Percentiles rank a stretch among this genome's conserved stretches.
These are phyloP conservation scores for Crocidura indochinensis DNA, from an alignment of 2,797 vertebrate genomes.

Conservation along the genomic window DNA sequence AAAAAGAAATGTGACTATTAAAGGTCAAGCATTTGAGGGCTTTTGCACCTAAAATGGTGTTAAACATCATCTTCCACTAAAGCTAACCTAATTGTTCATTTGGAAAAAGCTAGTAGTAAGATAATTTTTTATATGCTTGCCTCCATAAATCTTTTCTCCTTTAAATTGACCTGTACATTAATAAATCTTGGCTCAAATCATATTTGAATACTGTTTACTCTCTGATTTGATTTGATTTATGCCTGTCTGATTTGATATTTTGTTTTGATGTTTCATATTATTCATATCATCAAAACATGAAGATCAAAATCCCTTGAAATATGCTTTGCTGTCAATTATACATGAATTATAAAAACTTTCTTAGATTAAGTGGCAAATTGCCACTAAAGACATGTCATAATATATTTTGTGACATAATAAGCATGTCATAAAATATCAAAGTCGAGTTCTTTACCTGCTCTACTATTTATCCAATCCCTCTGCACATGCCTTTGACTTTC, in stretches of 20 bases:
- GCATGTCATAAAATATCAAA: too few species aligned
- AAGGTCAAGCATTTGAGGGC: neutral
- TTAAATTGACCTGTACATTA: neutral
- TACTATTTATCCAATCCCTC: too few species aligned
- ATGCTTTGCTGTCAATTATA: slow-evolving; percentile 3
- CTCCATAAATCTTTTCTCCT: neutral
- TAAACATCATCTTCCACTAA: slow-evolving; percentile 17
- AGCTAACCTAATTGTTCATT: neutral
- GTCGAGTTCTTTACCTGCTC: too few species aligned
- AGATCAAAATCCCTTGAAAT: slow-evolving; percentile 34
- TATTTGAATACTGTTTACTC: slow-evolving; percentile 27
- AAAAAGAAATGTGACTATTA: neutral
- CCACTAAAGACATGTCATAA: neutral
- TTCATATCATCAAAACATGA: too few species aligned
- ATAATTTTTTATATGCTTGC: neutral
- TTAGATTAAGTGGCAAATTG: neutral
- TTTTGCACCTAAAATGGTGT: slow-evolving; percentile 20
- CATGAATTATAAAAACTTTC: neutral
- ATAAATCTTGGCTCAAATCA: neutral
- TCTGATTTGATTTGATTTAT: neutral
- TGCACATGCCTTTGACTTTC: neutral
- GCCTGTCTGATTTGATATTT: slow-evolving; percentile 13
- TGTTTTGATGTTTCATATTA: neutral
- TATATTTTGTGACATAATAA: too few species aligned
- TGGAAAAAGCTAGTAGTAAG: neutral